Conservation (phyloP, 2,888 invertebrate species). For the Lasius fuliginosus region DNA sequence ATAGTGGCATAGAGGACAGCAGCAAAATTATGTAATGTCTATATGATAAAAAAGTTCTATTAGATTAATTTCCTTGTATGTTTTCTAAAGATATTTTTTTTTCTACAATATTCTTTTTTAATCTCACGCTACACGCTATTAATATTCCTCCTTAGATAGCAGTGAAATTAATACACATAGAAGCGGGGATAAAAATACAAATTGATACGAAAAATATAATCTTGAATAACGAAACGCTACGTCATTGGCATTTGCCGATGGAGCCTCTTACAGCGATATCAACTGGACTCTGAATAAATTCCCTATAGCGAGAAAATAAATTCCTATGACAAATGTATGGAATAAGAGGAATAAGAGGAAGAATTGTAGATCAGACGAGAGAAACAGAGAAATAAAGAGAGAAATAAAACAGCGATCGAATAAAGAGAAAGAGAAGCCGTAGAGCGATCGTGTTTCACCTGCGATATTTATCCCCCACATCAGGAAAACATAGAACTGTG, state of each 20-base stretch:
- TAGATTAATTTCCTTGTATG: neutral
- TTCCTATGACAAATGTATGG: conserved; percentile 60
- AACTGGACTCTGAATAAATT: conserved; percentile 50
- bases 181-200: neutral
- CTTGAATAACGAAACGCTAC: neutral
- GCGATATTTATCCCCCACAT: neutral
- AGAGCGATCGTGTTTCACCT: neutral
- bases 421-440: neutral
- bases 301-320: conserved; percentile 61
- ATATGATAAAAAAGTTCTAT: neutral
- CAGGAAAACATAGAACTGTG: neutral
- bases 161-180: neutral
- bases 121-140: too few species aligned
- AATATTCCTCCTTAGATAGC: neutral
- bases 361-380: neutral
- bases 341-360: neutral
- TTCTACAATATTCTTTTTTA: neutral
- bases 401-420: neutral
- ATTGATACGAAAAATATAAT: neutral
- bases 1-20: neutral
- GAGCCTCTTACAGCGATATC: conserved; percentile 58
- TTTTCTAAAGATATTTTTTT: neutral
- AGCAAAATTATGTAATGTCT: neutral
- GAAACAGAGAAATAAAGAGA: neutral
- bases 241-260: conserved; percentile 34